Evolutionary conservation across 2,113 vertebrate species (phyloP), one percentile per base, ranked within the genome.

Genomic region (Hemibagrus wyckioides): DNA sequence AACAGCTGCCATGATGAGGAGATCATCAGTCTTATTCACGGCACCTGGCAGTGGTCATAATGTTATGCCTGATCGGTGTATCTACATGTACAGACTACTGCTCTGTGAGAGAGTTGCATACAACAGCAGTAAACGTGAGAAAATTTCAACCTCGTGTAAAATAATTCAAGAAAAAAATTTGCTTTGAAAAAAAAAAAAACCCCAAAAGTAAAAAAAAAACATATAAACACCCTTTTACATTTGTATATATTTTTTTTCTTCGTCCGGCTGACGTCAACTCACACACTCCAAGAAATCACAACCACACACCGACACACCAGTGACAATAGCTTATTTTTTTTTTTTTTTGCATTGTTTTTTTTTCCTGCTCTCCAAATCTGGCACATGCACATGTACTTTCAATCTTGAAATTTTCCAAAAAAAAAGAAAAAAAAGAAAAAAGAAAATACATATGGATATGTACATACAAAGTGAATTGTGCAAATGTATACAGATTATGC

Each of bases 401-500:
- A 94, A 82, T 85, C 84, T 36, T 92, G 92, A 93, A 93, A 94
- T 90, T 92, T 85, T 89, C 80, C 92, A 91, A 94, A 86, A 90
- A 93, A 92, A 93, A 92, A 94, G 3, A 30, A 8, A 15, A 52
- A 77, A 48, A 39, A 2, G 5, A 9, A 75, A 50, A 48, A 9
- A 9, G 4, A 48, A n/a, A 77, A 77, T 94, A 89, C 92, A 89
- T 90, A 83, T 77, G 93, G 90, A 94, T 94, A 95, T 95, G 94
- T 95, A 95, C 94, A 95, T 93, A 96, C 93, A 95, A 91, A 90
- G 91, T 90, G 94, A 94, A 94, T 93, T 95, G 94, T 95, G 95
- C 94, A 95, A 94, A 94, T 94, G 94, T 95, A 93, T 95, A 95
- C 92, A 95, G 92, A 95, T 94, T 94, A 95, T 89, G 92, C 93